Evolutionary conservation across 1,140 invertebrate species (phyloP).

Genomic region (Chionoecetes opilio): DNA sequence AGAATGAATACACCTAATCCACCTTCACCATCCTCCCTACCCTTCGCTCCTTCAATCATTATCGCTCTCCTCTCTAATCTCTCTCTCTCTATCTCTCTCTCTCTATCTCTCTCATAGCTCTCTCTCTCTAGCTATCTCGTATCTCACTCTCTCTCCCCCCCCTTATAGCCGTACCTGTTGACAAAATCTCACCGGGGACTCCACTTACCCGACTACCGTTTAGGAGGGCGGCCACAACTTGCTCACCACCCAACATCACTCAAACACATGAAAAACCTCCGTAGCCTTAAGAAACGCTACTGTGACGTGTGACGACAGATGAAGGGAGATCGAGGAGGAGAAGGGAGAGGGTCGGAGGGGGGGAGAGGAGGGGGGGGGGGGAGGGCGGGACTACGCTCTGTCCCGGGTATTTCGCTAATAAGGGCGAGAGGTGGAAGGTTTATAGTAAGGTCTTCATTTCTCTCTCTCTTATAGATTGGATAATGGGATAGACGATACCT

Average conservation of each 20-base stretch:
- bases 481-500: background rate
- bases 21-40: background rate
- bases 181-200: conserved; percentile 65
- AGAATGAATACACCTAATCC: too few species aligned
- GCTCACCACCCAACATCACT: background rate
- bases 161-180: conserved; percentile 50
- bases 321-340: background rate
- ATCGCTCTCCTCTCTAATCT: too few species aligned
- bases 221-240: background rate
- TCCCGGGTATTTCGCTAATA: conserved; percentile 62
- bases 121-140: background rate
- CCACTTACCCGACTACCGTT: conserved; percentile 57
- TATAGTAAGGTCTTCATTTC: conserved; percentile 45
- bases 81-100: background rate
- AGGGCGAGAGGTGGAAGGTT: conserved; percentile 50
- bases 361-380: background rate
- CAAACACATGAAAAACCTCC: background rate
- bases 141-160: background rate
- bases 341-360: background rate
- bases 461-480: background rate
- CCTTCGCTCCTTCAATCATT: background rate
- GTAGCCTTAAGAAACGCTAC: background rate
- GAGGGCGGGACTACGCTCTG: background rate
- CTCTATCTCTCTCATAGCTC: background rate
- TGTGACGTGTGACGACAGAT: background rate